Base-by-base conservation (phyloP, 2,113 vertebrate genomes). In the Solea senegalensis region DNA sequence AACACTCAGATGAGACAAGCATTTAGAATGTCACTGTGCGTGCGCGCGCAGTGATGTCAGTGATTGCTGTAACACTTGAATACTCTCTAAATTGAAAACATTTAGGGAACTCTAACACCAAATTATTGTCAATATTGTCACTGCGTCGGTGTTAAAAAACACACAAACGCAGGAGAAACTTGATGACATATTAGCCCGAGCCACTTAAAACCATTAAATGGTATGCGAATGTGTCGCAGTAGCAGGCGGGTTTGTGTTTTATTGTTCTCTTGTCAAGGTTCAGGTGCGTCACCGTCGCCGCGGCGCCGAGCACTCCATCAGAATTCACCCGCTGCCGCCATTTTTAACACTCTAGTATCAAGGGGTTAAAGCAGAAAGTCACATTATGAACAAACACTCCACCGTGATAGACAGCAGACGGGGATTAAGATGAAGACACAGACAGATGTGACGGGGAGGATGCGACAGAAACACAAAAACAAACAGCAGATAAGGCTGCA, bases 1-100 rank as follows among this genome's bases (percentile, higher is more conserved):
- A 84, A 78, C 76, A 28, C 70, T 51, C 58, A 85, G 77, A 86
- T 73, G 63, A 81, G 85, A 84, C 68, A 67, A 65, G 71, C 73
- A 51, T 88, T 90, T 72, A 88, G 76, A 57, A 61, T 40, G 66
- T 82, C 84, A 87, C 72, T 46, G 13, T 52, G 46, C 53, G 57
- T 55, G 9, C 40, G 40, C 8, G 69, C 40, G 53, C 74, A 64
- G 53, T 7, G 28, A 64, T 11, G 27, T 44, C 9, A 58, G 27
- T 59, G 5, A 34, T 34, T 34, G 5, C 34, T 4, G 21, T 21
- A 34, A 34, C 34, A 34, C 34, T 34, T 2, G n/a, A 79, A 81
- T 76, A 40, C 15, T 53, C 40, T 66, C 51, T 28, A 46, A 74
- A 80, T 40, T 0, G 50, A 59, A 71, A 74, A 28, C 3, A 74